A percentile compares a stretch with the other conserved stretches of the same genome.
phyloP scores from a whole-genome alignment of 2,888 invertebrate genomes.

The Caenorhabditis uteleia region DNA sequence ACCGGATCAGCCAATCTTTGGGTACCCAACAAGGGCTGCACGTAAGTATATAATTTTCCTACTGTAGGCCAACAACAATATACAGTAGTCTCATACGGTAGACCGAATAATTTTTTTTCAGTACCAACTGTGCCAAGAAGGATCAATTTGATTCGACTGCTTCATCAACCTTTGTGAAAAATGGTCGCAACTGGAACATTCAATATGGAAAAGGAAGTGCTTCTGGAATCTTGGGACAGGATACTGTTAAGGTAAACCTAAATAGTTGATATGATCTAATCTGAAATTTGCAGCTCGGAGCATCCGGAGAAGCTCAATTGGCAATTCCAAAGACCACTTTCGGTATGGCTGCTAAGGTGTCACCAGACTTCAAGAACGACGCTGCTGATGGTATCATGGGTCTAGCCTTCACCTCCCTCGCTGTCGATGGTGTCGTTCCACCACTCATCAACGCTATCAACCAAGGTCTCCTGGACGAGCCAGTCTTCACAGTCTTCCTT shows the following conservation, averaged over 20 bases:
- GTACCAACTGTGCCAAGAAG: slow-evolving; percentile 17
- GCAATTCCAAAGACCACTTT: slow-evolving; percentile 48
- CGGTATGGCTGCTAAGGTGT: slow-evolving; percentile 48
- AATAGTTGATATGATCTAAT: slow-evolving; percentile 3
- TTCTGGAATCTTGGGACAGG: slow-evolving; percentile 90
- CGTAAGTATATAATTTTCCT: no score
- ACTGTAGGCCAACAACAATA: no score
- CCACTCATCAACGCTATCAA: slow-evolving; percentile 46
- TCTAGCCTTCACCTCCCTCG: slow-evolving; percentile 48
- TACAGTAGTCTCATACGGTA: no score
- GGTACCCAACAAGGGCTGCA: slow-evolving; percentile 52
- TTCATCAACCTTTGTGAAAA: slow-evolving; percentile 82
- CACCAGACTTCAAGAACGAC: slow-evolving; percentile 43
- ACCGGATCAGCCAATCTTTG: slow-evolving; percentile 61
- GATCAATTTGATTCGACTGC: slow-evolving; percentile 87
- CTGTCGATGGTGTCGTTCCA: slow-evolving; percentile 49
- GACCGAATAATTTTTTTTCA: neutral
- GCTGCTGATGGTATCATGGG: slow-evolving; percentile 53
- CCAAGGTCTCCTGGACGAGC: slow-evolving; percentile 48
- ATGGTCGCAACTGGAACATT: slow-evolving; percentile 89
- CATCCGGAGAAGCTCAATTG: slow-evolving; percentile 25
- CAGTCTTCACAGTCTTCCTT: slow-evolving; percentile 54
- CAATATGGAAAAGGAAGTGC: slow-evolving; percentile 89
- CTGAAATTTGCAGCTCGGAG: slow-evolving; percentile 76
- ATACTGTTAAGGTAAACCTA: slow-evolving; percentile 79